Percentiles rank a stretch among this genome's conserved stretches.
Conservation (phyloP, 2,888 invertebrate species). For the Ditylenchus weischeri region DNA sequence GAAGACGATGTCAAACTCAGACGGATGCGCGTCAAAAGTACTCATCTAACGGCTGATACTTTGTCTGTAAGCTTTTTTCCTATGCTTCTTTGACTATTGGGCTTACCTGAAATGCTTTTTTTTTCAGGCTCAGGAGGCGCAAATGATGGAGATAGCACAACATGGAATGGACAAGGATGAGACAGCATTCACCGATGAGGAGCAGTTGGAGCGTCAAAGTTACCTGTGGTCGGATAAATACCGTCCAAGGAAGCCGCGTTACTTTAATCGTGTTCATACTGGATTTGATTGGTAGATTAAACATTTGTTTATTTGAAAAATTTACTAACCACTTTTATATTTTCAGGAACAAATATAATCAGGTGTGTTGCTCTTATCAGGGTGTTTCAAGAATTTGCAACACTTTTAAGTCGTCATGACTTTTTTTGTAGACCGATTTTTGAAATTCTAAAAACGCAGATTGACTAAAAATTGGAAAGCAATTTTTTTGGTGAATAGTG, state of each 20-base stretch:
- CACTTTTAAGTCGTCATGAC: too few relatives aligned
- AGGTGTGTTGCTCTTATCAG: slow-evolving; percentile 61
- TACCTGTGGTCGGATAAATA: slow-evolving; percentile 97
- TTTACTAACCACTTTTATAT: neutral
- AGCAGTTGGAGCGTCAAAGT: slow-evolving; percentile 73
- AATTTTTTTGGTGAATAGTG: too few relatives aligned
- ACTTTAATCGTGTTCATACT: slow-evolving; percentile 78
- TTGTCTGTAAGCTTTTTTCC: slow-evolving; percentile 15
- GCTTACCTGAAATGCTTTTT: slow-evolving; percentile 14
- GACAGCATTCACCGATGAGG: slow-evolving; percentile 68
- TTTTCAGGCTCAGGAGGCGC: slow-evolving; percentile 62
- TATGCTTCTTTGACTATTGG: neutral
- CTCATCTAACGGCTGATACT: slow-evolving; percentile 14
- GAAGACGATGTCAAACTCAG: slow-evolving; percentile 73
- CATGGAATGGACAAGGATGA: slow-evolving; percentile 83
- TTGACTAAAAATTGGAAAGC: too few relatives aligned
- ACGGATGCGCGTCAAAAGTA: slow-evolving; percentile 6
- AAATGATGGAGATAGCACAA: slow-evolving; percentile 76
- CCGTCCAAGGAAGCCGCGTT: slow-evolving; percentile 90
- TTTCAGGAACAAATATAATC: slow-evolving; percentile 85
- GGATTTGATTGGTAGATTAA: slow-evolving; percentile 84
- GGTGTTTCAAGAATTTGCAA: too few relatives aligned
- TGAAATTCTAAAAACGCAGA: too few relatives aligned
- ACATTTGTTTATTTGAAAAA: too few relatives aligned
- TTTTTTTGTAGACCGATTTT: too few relatives aligned